Percentiles rank a stretch among this genome's conserved stretches.
Conservation (phyloP, 1,140 invertebrate species). For the Coptotermes formosanus region DNA sequence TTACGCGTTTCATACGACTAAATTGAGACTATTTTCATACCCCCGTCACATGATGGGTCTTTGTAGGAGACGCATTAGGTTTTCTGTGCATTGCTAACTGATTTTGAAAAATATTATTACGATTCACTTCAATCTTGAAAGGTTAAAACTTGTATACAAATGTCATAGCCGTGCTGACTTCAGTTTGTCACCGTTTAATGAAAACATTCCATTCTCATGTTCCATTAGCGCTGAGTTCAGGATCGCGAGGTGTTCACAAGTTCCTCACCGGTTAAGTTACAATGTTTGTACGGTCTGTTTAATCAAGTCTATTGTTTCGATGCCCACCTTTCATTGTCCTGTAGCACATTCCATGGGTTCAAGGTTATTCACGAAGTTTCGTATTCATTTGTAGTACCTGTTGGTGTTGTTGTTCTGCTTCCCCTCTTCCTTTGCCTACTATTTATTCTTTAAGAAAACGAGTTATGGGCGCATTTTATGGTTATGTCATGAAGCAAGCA, state of each 20-base stretch:
- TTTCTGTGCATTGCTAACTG: too few species aligned
- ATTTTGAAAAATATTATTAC: too few species aligned
- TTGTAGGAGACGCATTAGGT: too few species aligned
- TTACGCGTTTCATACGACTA: too few species aligned
- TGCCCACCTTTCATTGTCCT: background rate
- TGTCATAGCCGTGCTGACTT: background rate
- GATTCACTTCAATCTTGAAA: too few species aligned
- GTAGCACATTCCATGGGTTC: background rate
- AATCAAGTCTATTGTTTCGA: background rate
- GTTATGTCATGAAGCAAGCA: background rate
- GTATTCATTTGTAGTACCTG: background rate
- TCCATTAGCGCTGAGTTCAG: background rate
- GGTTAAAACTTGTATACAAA: background rate
- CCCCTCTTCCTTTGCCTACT: background rate
- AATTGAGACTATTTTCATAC: too few species aligned
- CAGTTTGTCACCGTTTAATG: background rate
- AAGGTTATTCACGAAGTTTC: background rate
- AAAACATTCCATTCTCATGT: background rate
- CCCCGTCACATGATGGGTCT: too few species aligned
- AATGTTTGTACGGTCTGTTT: background rate
- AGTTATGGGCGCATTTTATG: background rate
- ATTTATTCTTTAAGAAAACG: background rate
- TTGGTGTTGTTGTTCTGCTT: too few species aligned
- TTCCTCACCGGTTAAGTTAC: background rate
- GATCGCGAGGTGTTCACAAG: background rate